phyloP scores from a whole-genome alignment of 1,140 invertebrate species.

The Calephelis virginiensis region DNA sequence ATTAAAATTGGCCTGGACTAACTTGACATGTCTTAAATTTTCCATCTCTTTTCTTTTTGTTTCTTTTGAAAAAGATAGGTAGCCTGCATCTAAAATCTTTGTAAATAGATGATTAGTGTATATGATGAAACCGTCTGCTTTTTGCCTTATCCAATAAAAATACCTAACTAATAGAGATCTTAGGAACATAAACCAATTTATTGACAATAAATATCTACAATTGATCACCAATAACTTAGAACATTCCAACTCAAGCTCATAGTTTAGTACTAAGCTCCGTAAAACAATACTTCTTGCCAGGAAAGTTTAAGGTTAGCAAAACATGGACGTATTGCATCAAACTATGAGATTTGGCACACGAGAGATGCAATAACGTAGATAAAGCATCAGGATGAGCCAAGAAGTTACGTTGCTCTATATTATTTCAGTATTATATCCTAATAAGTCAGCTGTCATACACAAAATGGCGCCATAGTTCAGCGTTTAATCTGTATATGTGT shows the following conservation, averaged over 20 bases:
- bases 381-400: constrained; percentile 15
- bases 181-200: constrained; percentile 20
- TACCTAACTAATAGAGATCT: neutral
- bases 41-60: too few species aligned
- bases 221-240: constrained; percentile 6
- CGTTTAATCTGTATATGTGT: neutral
- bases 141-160: too few species aligned
- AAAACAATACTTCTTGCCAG: constrained; percentile 14
- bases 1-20: too few species aligned
- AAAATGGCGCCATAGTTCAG: neutral
- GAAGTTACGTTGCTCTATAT: constrained; percentile 17
- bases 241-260: neutral
- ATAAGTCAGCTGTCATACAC: constrained; percentile 4
- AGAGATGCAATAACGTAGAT: constrained; percentile 7
- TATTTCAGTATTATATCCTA: constrained; percentile 13
- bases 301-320: constrained; percentile 18
- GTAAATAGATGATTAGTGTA: too few species aligned
- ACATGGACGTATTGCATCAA: constrained; percentile 12
- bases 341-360: constrained; percentile 15
- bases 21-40: too few species aligned
- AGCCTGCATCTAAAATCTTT: too few species aligned
- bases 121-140: too few species aligned
- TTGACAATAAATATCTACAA: constrained; percentile 20
- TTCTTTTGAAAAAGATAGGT: too few species aligned
- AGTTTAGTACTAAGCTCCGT: neutral